Conservation (phyloP, 2,113 vertebrate genomes). For the Nanorana parkeri region DNA sequence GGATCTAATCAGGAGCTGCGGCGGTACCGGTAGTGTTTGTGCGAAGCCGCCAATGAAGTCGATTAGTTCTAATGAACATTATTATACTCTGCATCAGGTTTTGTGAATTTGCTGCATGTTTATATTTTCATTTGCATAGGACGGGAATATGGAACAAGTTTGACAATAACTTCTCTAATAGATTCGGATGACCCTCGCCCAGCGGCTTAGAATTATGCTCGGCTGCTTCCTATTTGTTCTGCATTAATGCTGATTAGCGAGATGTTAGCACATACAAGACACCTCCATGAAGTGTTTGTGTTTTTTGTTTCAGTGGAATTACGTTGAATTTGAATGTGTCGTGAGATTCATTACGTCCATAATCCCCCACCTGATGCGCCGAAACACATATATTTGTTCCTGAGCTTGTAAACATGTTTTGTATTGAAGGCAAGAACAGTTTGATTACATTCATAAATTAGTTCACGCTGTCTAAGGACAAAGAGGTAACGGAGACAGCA, state of each 20-base stretch:
- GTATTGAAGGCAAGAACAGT: neutral
- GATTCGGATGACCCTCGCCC: neutral
- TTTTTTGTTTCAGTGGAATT: constrained; percentile 1
- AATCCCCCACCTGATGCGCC: neutral
- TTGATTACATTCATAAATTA: constrained; percentile 2
- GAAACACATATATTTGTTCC: neutral
- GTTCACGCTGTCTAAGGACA: neutral
- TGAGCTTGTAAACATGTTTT: constrained; percentile 12
- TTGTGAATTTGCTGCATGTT: constrained; percentile 32
- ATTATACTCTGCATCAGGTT: constrained; percentile 14
- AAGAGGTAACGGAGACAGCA: neutral
- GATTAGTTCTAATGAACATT: constrained; percentile 48
- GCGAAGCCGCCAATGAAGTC: constrained; percentile 8
- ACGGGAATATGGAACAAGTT: neutral
- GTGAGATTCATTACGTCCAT: neutral
- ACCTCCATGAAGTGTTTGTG: neutral
- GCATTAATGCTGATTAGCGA: constrained; percentile 35
- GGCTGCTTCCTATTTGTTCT: neutral
- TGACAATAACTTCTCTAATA: constrained; percentile 1
- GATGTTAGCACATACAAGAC: neutral
- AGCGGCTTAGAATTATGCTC: neutral
- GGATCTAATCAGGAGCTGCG: constrained; percentile 14
- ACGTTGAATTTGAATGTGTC: constrained; percentile 13
- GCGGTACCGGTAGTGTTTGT: neutral
- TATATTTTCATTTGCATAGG: constrained; percentile 38